Percentiles rank a stretch among this genome's conserved stretches.
phyloP scores from a whole-genome alignment of 37 sponge, comb jelly and placozoan species.

The Chondrosia reniformis region DNA sequence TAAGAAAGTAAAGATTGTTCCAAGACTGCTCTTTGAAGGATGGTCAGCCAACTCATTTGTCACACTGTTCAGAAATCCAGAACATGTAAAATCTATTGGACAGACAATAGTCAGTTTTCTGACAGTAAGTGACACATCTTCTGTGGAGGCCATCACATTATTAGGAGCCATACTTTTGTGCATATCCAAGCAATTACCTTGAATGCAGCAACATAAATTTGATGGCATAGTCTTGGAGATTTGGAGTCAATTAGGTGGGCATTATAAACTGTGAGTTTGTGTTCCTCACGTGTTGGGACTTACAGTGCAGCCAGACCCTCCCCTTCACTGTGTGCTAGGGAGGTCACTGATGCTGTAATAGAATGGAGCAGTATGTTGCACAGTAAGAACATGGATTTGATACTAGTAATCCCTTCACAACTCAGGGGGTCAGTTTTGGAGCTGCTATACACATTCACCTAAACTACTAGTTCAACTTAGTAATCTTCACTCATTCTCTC shows the following conservation, averaged over 20 bases:
- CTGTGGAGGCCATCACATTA: not conserved
- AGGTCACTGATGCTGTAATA: conserved; percentile 48
- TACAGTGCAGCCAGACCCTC: not conserved
- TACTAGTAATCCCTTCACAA: conserved; percentile 82
- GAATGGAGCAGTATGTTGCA: conserved; percentile 49
- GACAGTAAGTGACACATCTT: conserved; percentile 29
- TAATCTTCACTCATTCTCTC: too few species aligned
- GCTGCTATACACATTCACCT: not conserved
- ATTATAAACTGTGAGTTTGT: conserved; percentile 41
- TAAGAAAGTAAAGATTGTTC: conserved; percentile 65
- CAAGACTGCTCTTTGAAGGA: conserved; percentile 86
- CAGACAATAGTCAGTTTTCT: conserved; percentile 26
- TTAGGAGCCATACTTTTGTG: not conserved
- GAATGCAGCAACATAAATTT: conserved; percentile 36
- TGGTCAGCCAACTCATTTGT: conserved; percentile 75
- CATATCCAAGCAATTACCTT: not conserved
- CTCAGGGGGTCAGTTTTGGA: conserved; percentile 19
- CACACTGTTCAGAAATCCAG: conserved; percentile 50
- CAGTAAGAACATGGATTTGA: conserved; percentile 23
- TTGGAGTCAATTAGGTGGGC: conserved; percentile 92
- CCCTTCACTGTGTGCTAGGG: too few species aligned
- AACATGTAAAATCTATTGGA: conserved; percentile 29
- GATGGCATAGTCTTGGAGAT: conserved; percentile 94
- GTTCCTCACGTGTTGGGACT: not conserved
- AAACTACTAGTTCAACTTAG: too few species aligned